These are phyloP conservation scores for Pseudomyrmex cubaensis DNA, from an alignment of 1,140 invertebrate species.

Conservation along the genomic window DNA sequence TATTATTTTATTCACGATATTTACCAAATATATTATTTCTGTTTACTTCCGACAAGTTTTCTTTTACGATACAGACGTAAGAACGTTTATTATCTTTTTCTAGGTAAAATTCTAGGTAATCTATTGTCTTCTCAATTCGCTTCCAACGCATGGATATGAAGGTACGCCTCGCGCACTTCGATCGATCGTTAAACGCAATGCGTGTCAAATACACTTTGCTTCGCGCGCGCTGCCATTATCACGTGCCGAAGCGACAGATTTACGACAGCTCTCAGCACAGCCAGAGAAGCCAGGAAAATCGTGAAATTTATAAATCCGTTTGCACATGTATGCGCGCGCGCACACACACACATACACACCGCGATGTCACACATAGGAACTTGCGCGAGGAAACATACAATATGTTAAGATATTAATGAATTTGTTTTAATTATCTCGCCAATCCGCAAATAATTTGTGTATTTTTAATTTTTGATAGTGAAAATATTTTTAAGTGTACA, in stretches of 20 bases:
- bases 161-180: constrained; percentile 4
- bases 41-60: background rate
- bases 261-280: constrained; percentile 36
- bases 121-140: constrained; percentile 31
- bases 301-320: constrained; percentile 44
- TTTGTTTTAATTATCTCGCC: background rate
- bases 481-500: too few relatives aligned
- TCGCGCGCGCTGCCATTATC: constrained; percentile 30
- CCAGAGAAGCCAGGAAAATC: constrained; percentile 28
- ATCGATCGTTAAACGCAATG: constrained; percentile 48
- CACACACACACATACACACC: background rate
- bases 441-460: too few relatives aligned
- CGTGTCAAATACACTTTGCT: constrained; percentile 44
- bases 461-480: too few relatives aligned
- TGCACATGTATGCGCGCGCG: constrained; percentile 3
- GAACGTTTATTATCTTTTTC: background rate
- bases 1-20: too few relatives aligned
- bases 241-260: constrained; percentile 35
- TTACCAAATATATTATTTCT: background rate
- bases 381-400: background rate
- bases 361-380: background rate
- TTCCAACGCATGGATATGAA: background rate
- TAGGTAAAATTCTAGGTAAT: constrained; percentile 6
- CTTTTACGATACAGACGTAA: background rate
- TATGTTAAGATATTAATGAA: background rate